phyloP scores from a whole-genome alignment of 2,113 vertebrate species.

The Microtus pennsylvanicus region DNA sequence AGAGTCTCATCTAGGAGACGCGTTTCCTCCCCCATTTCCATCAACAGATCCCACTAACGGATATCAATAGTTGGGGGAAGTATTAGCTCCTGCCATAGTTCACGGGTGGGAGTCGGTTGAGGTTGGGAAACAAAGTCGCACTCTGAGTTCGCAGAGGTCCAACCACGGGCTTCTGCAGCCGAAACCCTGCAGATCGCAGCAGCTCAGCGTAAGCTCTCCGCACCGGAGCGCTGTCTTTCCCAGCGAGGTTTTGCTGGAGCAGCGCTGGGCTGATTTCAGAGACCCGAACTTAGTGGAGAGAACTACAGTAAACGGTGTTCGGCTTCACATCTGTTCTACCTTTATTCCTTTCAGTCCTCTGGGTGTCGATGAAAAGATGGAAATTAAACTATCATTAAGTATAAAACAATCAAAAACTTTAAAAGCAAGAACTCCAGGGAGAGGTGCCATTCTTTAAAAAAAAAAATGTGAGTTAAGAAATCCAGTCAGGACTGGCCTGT shows the following conservation, averaged over 20 bases:
- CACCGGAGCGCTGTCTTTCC: background rate
- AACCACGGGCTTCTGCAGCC: background rate
- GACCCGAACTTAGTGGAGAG: background rate
- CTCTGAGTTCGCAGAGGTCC: background rate
- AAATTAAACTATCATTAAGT: conserved; percentile 8
- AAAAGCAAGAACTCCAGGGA: background rate
- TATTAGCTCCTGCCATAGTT: background rate
- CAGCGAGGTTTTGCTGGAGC: background rate
- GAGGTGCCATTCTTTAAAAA: background rate
- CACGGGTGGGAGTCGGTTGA: background rate
- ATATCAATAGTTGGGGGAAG: background rate
- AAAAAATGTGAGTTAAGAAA: background rate
- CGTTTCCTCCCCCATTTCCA: background rate
- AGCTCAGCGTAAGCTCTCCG: background rate
- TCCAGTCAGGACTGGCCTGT: background rate
- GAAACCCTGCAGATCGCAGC: background rate
- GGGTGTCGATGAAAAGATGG: background rate
- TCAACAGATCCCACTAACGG: background rate
- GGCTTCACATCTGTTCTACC: background rate
- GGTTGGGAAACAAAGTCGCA: background rate
- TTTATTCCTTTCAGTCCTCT: background rate
- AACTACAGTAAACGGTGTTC: background rate
- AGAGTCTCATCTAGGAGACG: background rate
- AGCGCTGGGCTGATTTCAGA: background rate
- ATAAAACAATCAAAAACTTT: background rate